Evolutionary conservation across 2,797 vertebrate genomes (phyloP), one percentile per base, ranked within the genome.

Genomic region (Enteromius argenteus): DNA sequence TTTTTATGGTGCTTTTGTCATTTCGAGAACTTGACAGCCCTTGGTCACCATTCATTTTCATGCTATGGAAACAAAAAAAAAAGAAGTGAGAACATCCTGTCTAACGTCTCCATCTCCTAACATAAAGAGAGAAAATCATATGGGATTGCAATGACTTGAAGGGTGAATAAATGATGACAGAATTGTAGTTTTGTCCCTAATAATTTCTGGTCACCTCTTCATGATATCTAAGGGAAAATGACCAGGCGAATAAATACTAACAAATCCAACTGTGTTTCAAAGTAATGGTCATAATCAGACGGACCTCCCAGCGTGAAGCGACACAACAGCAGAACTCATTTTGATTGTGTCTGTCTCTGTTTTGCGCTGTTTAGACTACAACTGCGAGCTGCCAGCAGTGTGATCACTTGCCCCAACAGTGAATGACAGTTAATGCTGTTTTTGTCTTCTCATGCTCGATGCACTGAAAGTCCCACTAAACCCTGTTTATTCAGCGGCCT

Each of bases 401-500:
- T 69, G 69, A 85, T 86, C 80, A 58, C 74, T 87, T 86, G 86
- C 86, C 76, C 83, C 74, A 84, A 81, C 86, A 74, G 86, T 82
- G 84, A 80, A 88, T 87, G 83, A 85, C 86, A 77, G 84, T 84
- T 86, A 80, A 88, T 87, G 85, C 84, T 44, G 85, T 85, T 84
- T 88, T 83, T 81, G 35, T 79, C 80, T 84, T 85, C 71, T 87
- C 79, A 83, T 90, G 81, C 69, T 37, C 78, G 35, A 84, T 67
- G 51, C 85, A 72, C 82, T 58, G 77, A 84, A 81, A 79, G 86
- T 87, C 86, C 80, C 44, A 53, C 88, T 87, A 85, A 88, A 79
- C 71, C 84, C 78, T 89, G 87, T 89, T 89, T 90, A 88, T 87
- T 73, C 83, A 87, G 83, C 49, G 46, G 83, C 80, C 82, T 84